These are phyloP conservation scores for Cygnus buccinator DNA, from an alignment of 2,113 vertebrate genomes.

Conservation along the genomic window DNA sequence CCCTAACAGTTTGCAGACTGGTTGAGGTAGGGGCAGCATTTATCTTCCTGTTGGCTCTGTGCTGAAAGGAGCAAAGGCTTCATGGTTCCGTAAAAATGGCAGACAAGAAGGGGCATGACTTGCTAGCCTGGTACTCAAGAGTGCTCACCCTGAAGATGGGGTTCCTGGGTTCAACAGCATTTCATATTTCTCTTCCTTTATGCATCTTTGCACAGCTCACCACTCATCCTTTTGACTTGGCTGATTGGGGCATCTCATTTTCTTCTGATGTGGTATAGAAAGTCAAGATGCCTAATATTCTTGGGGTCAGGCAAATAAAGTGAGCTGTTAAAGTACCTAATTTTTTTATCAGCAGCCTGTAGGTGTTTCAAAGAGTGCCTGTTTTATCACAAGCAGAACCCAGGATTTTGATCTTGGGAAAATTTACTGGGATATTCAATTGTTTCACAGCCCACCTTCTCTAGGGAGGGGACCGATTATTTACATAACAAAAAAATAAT, in stretches of 20 bases:
- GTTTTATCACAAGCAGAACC: conserved; percentile 6
- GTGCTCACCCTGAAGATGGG: background rate
- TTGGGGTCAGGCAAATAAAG: background rate
- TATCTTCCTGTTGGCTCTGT: conserved; percentile 6
- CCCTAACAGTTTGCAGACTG: background rate
- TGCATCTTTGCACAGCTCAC: background rate
- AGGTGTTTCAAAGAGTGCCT: background rate
- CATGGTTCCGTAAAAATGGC: background rate
- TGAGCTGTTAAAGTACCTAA: background rate
- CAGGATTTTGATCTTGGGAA: background rate
- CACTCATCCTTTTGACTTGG: background rate
- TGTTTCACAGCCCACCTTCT: conserved; percentile 1
- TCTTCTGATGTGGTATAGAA: background rate
- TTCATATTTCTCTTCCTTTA: background rate
- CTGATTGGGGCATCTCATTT: background rate
- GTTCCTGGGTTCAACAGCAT: background rate
- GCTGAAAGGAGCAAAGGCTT: conserved; percentile 5
- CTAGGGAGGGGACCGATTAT: background rate
- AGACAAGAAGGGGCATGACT: conserved; percentile 17
- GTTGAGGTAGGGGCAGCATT: background rate
- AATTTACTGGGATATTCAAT: background rate
- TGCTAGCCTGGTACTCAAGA: background rate
- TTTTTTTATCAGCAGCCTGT: background rate
- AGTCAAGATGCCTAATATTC: background rate
- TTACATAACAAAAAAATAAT: background rate